These are phyloP conservation scores for Cerastis rubricosa DNA, from an alignment of 2,888 invertebrate genomes.

Conservation along the genomic window DNA sequence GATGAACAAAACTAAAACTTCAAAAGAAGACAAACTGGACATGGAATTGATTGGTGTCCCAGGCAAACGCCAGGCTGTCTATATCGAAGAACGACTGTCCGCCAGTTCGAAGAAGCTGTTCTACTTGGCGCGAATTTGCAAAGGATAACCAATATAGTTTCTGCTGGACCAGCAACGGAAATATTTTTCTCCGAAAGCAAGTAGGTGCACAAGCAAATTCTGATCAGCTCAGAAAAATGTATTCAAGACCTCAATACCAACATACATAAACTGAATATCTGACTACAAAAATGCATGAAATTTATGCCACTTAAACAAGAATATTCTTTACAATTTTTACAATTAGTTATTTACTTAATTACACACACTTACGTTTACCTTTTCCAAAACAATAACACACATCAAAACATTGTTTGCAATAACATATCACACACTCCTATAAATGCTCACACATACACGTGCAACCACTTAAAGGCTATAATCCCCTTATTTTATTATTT, in stretches of 20 bases:
- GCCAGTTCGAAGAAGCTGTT: slow-evolving; percentile 2
- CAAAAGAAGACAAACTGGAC: background rate
- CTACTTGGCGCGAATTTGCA: background rate
- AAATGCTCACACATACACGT: background rate
- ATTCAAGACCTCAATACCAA: background rate
- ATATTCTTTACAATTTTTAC: background rate
- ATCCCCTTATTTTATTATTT: background rate
- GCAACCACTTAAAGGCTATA: slow-evolving; percentile 8
- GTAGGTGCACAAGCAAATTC: slow-evolving; percentile 12
- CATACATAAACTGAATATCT: background rate
- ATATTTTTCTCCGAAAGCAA: slow-evolving; percentile 13
- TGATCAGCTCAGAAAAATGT: slow-evolving; percentile 10
- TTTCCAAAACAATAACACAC: slow-evolving; percentile 6
- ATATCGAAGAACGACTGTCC: slow-evolving; percentile 12
- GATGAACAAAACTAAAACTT: slow-evolving; percentile 9
- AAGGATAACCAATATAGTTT: background rate
- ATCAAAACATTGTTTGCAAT: too few relatives aligned
- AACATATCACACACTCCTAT: too few relatives aligned
- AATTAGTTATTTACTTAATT: background rate
- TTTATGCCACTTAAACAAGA: background rate
- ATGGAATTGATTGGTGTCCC: slow-evolving; percentile 1
- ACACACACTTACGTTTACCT: background rate
- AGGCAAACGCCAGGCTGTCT: slow-evolving; percentile 13
- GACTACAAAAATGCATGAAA: background rate
- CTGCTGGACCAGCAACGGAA: slow-evolving; percentile 1